These are phyloP conservation scores for Galagoides demidoff DNA, from an alignment of 2,797 vertebrate species.

Conservation along the genomic window DNA sequence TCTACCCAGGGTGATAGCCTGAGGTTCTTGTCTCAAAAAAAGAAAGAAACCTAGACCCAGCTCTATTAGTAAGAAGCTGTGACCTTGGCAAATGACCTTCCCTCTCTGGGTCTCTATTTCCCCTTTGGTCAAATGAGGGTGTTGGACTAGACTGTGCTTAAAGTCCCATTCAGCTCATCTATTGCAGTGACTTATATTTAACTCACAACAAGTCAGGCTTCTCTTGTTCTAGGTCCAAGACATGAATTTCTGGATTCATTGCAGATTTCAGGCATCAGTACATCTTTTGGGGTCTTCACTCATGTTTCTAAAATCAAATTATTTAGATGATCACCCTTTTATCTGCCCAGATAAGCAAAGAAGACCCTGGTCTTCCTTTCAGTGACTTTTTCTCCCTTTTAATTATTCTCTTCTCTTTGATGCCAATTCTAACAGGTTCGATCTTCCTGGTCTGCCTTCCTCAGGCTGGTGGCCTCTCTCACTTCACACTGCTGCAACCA, in stretches of 20 bases:
- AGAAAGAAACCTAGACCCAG: neutral
- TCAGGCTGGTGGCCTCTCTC: neutral
- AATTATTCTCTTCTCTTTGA: neutral
- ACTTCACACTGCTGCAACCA: rapidly evolving
- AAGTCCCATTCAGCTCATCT: neutral
- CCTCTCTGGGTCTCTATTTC: neutral
- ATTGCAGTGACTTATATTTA: neutral
- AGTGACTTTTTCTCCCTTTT: neutral
- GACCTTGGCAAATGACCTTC: neutral
- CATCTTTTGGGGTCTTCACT: neutral
- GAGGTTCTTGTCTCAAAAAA: too few species aligned
- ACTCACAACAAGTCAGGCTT: neutral
- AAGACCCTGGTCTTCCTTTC: neutral
- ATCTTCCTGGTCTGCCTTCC: neutral
- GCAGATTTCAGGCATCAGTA: neutral
- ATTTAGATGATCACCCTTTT: neutral
- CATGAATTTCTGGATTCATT: neutral
- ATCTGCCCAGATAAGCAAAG: neutral
- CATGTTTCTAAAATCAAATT: neutral
- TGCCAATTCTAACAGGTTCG: neutral
- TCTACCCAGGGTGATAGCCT: too few species aligned
- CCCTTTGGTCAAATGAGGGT: neutral
- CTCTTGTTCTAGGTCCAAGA: neutral
- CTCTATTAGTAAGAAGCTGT: neutral
- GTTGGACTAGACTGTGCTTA: neutral